phyloP scores from a whole-genome alignment of 2,888 invertebrate genomes.

The Acholoe squamosa region DNA sequence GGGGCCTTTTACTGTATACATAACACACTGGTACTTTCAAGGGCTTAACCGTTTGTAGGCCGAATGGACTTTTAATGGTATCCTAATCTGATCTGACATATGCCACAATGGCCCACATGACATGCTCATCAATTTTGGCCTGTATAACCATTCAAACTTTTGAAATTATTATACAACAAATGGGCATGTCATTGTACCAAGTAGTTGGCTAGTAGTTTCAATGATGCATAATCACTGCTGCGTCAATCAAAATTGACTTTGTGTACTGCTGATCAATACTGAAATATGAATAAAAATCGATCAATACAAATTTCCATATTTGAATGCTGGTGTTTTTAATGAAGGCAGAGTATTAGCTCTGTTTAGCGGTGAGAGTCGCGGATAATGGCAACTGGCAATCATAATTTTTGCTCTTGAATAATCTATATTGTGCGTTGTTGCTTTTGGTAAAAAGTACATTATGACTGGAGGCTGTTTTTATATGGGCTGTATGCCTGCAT shows the following conservation, averaged over 20 bases:
- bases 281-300: not conserved
- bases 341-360: not conserved
- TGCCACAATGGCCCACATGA: not conserved
- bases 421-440: too few relatives aligned
- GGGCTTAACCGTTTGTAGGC: too few relatives aligned
- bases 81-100: too few relatives aligned
- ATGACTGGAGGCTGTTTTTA: too few relatives aligned
- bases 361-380: not conserved
- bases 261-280: not conserved
- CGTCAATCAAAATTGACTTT: not conserved
- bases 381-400: not conserved
- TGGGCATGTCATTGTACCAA: not conserved
- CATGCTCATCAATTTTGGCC: not conserved
- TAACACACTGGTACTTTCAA: too few relatives aligned
- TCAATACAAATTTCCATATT: not conserved
- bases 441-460: too few relatives aligned
- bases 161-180: conserved; percentile 1
- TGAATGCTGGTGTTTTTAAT: not conserved
- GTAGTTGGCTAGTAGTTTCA: not conserved
- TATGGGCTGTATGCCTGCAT: too few relatives aligned
- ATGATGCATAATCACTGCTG: not conserved
- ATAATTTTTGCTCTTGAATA: not conserved
- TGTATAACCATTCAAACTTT: not conserved
- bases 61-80: too few relatives aligned
- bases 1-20: too few relatives aligned